Percentiles rank a stretch among this genome's conserved stretches.
These are phyloP conservation scores for Poicephalus meyeri DNA, from an alignment of 2,113 vertebrate species.

Conservation along the genomic window DNA sequence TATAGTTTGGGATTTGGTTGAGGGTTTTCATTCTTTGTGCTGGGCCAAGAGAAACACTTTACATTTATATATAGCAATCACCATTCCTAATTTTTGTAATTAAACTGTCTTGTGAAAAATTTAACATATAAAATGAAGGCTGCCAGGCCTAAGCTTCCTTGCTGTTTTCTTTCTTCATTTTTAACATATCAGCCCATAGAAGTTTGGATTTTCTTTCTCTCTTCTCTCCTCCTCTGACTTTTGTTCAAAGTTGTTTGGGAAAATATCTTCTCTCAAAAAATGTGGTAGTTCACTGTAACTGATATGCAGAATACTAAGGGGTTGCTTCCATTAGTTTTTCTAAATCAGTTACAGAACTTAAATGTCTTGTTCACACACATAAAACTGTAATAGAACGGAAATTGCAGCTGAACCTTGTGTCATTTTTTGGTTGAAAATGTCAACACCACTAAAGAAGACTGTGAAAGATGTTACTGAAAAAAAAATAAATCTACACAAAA, in stretches of 20 bases:
- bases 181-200: neutral
- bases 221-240: neutral
- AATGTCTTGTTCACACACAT: neutral
- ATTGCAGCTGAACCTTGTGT: neutral
- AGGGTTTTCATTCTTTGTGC: constrained; percentile 16
- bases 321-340: neutral
- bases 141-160: neutral
- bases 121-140: neutral
- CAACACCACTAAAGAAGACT: neutral
- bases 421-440: neutral
- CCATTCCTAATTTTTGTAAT: constrained; percentile 57
- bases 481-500: neutral
- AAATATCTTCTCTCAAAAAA: neutral
- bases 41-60: constrained; percentile 42
- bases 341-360: neutral
- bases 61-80: constrained; percentile 46
- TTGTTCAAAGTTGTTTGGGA: neutral
- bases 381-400: neutral
- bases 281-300: neutral
- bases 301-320: neutral
- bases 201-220: neutral
- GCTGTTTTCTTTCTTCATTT: neutral
- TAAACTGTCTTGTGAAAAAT: constrained; percentile 31
- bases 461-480: neutral
- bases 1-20: constrained; percentile 48